phyloP scores from a whole-genome alignment of 2,113 vertebrate genomes.

The Notarius lentiginosus region DNA sequence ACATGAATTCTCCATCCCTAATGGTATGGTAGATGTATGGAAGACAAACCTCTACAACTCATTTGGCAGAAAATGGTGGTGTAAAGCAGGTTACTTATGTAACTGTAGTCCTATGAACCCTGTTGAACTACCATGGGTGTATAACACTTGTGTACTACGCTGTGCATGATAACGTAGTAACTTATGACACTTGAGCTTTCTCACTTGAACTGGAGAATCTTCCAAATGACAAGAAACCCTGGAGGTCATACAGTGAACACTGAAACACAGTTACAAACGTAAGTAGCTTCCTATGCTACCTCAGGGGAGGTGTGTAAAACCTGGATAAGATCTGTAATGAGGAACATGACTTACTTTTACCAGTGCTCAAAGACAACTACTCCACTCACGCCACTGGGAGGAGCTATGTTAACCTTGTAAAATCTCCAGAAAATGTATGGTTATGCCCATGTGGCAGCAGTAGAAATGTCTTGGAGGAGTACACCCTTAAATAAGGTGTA shows the following conservation, averaged over 20 bases:
- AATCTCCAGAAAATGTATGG: not conserved
- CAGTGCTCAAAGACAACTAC: not conserved
- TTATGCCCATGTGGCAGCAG: not conserved
- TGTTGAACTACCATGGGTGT: not conserved
- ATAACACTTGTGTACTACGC: not conserved
- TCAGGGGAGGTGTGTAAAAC: not conserved
- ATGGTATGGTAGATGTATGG: not conserved
- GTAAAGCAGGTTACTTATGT: not conserved
- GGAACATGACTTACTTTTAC: not conserved
- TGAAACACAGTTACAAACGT: not conserved
- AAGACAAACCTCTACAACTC: not conserved
- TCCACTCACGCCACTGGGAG: not conserved
- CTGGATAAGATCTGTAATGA: not conserved
- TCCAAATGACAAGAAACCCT: not conserved
- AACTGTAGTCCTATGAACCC: not conserved
- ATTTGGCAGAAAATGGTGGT: not conserved
- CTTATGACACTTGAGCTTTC: not conserved
- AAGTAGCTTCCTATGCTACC: not conserved
- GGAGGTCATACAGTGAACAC: not conserved
- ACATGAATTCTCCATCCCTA: not conserved
- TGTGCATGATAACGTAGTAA: not conserved
- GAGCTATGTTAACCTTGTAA: not conserved
- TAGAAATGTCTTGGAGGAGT: not conserved
- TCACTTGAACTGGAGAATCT: not conserved
- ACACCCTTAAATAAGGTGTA: not conserved